These are phyloP conservation scores for Adineta ricciae DNA, from an alignment of 2,888 invertebrate genomes.

Conservation along the genomic window DNA sequence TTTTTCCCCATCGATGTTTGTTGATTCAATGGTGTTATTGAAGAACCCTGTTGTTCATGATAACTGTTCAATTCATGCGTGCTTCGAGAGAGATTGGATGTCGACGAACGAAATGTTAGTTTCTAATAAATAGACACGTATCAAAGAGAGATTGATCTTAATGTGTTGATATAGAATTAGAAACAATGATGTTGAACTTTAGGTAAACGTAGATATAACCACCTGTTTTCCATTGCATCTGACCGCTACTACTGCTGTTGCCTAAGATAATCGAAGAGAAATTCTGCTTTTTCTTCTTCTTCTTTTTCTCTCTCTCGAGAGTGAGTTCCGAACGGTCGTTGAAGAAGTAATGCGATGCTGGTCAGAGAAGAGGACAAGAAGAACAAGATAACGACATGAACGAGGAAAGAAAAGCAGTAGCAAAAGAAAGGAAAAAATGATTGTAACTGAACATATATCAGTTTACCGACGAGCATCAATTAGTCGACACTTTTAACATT, in stretches of 20 bases:
- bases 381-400: constrained; percentile 13
- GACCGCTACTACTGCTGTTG: neutral
- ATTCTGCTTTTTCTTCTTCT: neutral
- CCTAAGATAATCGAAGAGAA: neutral
- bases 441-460: neutral
- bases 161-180: neutral
- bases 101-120: neutral
- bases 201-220: neutral
- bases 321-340: neutral
- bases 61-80: neutral
- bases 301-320: neutral
- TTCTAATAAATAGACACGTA: neutral
- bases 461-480: neutral
- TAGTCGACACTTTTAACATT: neutral
- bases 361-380: neutral
- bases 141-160: neutral
- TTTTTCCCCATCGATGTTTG: neutral
- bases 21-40: neutral
- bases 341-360: neutral
- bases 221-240: neutral
- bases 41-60: constrained; percentile 1
- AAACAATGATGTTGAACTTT: neutral
- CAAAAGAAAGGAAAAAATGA: neutral
- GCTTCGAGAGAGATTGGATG: neutral
- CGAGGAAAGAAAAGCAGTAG: neutral